Evolutionary conservation across 2,888 invertebrate species (phyloP).

Genomic region (Nomada ruficornis): DNA sequence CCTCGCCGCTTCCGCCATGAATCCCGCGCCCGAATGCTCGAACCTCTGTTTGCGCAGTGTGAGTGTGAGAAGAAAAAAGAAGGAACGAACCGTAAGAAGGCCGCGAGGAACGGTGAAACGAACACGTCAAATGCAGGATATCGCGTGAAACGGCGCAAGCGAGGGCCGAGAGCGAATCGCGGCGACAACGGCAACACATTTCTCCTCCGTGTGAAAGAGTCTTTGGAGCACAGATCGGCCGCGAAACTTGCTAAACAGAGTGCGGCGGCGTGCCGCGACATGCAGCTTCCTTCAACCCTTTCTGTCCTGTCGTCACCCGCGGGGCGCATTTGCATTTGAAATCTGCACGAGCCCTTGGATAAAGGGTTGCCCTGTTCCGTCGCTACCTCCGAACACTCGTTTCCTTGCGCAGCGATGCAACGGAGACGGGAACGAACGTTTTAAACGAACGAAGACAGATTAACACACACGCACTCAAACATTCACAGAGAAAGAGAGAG

Average conservation of each 20-base stretch:
- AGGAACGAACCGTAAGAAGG: too few relatives aligned
- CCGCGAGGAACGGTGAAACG: too few relatives aligned
- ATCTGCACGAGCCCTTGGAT: slow-evolving; percentile 78
- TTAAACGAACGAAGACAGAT: background rate
- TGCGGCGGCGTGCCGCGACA: slow-evolving; percentile 43
- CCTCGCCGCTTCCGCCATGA: too few relatives aligned
- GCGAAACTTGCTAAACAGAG: slow-evolving; percentile 53
- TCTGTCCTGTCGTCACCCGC: slow-evolving; percentile 28
- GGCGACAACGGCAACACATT: slow-evolving; percentile 33
- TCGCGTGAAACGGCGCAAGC: slow-evolving; percentile 2
- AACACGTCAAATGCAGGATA: background rate
- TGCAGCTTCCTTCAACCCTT: slow-evolving; percentile 35
- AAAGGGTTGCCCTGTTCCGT: slow-evolving; percentile 64
- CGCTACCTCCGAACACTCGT: slow-evolving; percentile 69
- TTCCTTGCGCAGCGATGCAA: slow-evolving; percentile 71
- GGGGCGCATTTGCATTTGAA: slow-evolving; percentile 81
- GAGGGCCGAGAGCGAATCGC: background rate
- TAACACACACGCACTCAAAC: background rate
- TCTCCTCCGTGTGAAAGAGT: slow-evolving; percentile 9
- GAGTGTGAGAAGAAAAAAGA: too few relatives aligned
- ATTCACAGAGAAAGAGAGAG: background rate
- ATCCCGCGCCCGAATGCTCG: too few relatives aligned
- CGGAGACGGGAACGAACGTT: slow-evolving; percentile 7
- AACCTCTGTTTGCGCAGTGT: too few relatives aligned
- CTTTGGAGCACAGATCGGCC: slow-evolving; percentile 49